Percentiles rank a stretch among this genome's conserved stretches.
Evolutionary conservation across 2,797 vertebrate species (phyloP).

Genomic region (Phoeniculus purpureus): DNA sequence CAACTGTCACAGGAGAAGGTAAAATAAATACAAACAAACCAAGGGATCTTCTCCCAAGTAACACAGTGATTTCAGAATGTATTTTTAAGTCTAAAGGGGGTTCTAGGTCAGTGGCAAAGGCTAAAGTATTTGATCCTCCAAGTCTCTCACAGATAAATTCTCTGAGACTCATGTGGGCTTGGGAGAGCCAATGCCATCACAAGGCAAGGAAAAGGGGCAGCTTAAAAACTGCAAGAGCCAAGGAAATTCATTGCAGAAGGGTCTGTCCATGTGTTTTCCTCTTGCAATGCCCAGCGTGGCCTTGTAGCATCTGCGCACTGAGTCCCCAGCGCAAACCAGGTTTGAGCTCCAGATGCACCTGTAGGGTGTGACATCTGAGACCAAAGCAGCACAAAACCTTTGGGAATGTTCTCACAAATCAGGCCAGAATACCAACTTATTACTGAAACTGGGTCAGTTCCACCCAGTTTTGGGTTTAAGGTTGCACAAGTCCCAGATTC

Average conservation of each 20-base stretch:
- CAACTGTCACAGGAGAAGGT: neutral
- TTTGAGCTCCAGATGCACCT: neutral
- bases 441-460: slow-evolving; percentile 39
- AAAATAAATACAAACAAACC: neutral
- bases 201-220: neutral
- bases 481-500: slow-evolving; percentile 55
- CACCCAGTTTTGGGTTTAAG: slow-evolving; percentile 35
- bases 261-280: neutral
- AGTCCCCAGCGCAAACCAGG: neutral
- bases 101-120: neutral
- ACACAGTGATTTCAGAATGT: neutral
- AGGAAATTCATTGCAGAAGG: neutral
- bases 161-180: fast-evolving
- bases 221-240: neutral
- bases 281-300: neutral
- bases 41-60: neutral
- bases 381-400: neutral
- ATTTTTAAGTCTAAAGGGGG: neutral
- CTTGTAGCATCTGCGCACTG: fast-evolving
- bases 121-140: neutral
- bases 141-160: neutral
- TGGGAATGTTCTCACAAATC: neutral
- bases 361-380: neutral
- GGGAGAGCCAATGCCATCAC: neutral
- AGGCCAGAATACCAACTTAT: slow-evolving; percentile 27